Percentiles rank a stretch among this genome's conserved stretches.
phyloP scores from a whole-genome alignment of 2,113 vertebrate genomes.

The Callopanchax toddi region DNA sequence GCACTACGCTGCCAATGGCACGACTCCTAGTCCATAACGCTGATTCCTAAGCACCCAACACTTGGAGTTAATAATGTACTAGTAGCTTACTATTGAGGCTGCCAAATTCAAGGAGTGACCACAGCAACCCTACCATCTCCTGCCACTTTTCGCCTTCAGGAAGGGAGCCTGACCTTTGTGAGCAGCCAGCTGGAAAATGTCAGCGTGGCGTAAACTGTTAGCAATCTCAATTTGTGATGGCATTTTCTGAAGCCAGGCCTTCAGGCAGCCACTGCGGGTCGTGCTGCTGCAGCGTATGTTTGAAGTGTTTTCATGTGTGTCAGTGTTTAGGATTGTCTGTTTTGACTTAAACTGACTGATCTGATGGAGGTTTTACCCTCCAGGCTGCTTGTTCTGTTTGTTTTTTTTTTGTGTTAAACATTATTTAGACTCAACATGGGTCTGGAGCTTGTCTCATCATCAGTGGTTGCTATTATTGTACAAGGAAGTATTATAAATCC shows the following conservation, averaged over 20 bases:
- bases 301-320: slow-evolving; percentile 12
- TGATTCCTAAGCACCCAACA: slow-evolving; percentile 26
- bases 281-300: neutral
- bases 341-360: slow-evolving; percentile 26
- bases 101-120: slow-evolving; percentile 54
- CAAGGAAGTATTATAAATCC: slow-evolving; percentile 19
- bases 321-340: slow-evolving; percentile 15
- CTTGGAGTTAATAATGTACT: slow-evolving; percentile 54
- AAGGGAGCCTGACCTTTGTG: slow-evolving; percentile 70
- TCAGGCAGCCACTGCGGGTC: slow-evolving; percentile 23
- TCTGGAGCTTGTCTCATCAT: neutral
- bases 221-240: slow-evolving; percentile 70
- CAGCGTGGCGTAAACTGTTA: slow-evolving; percentile 68
- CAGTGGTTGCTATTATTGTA: neutral
- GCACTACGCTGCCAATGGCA: slow-evolving; percentile 14
- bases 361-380: neutral
- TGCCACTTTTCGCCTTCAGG: slow-evolving; percentile 51
- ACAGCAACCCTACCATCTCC: slow-evolving; percentile 25
- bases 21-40: slow-evolving; percentile 32
- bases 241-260: slow-evolving; percentile 67
- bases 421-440: accelerated
- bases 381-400: neutral
- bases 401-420: neutral
- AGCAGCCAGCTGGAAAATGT: slow-evolving; percentile 70
- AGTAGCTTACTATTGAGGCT: slow-evolving; percentile 27